These are phyloP conservation scores for Dendrolimus houi DNA, from an alignment of 2,888 invertebrate genomes.

Conservation along the genomic window DNA sequence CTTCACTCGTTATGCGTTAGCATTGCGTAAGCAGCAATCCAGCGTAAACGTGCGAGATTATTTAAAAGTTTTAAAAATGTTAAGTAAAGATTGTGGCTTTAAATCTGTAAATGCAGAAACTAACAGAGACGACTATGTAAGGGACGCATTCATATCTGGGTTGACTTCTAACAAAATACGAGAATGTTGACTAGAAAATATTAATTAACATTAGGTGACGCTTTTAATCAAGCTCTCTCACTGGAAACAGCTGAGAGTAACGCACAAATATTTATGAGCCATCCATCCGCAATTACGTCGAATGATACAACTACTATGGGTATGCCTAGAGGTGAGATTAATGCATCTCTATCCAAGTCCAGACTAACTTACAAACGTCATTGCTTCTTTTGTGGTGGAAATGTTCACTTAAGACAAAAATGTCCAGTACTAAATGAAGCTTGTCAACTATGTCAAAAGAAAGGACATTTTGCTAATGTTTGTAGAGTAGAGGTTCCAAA, in stretches of 20 bases:
- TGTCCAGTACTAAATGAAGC: not conserved
- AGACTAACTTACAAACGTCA: not conserved
- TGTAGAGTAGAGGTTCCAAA: not conserved
- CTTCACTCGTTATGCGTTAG: not conserved
- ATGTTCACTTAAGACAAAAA: not conserved
- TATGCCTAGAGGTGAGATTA: not conserved
- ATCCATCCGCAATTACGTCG: too few relatives aligned
- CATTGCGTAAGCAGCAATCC: not conserved
- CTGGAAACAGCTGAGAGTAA: not conserved
- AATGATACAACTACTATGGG: not conserved
- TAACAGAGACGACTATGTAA: not conserved
- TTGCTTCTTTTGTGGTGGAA: not conserved
- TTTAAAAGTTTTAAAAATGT: slow-evolving; percentile 16
- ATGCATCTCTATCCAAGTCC: too few relatives aligned
- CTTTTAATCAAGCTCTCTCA: not conserved
- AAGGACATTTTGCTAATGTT: not conserved
- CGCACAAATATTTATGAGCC: not conserved
- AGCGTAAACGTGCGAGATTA: not conserved
- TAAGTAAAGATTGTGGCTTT: slow-evolving; percentile 8
- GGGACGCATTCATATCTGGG: not conserved
- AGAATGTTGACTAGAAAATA: not conserved
- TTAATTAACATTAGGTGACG: not conserved
- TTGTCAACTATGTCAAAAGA: not conserved
- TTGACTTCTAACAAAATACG: not conserved
- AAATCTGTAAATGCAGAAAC: not conserved